Percentiles rank a stretch among this genome's conserved stretches.
These are phyloP conservation scores for Pterostichus madidus DNA, from an alignment of 2,888 invertebrate genomes.

Conservation along the genomic window DNA sequence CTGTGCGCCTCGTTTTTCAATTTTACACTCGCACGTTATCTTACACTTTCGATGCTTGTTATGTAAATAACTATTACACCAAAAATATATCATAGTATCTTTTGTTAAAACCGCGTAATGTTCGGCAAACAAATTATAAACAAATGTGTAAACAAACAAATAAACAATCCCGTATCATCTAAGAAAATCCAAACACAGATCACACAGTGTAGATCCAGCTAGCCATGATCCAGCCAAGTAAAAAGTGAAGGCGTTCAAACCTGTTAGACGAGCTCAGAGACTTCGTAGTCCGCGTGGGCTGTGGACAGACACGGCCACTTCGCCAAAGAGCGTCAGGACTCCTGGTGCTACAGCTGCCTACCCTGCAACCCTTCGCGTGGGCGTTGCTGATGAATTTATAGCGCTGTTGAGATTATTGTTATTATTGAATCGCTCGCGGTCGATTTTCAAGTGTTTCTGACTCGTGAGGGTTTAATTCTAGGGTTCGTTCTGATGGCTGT, in stretches of 20 bases:
- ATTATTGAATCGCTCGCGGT: conserved; percentile 57
- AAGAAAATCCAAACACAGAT: neutral
- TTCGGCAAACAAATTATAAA: neutral
- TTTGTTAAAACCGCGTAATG: neutral
- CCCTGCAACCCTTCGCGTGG: conserved; percentile 39
- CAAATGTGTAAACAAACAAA: conserved; percentile 8
- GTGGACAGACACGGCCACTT: conserved; percentile 44
- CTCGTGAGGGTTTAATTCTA: conserved; percentile 51
- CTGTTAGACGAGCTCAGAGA: conserved; percentile 75
- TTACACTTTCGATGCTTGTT: no score
- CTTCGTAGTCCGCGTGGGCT: conserved; percentile 60
- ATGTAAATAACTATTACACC: no score
- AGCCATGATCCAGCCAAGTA: conserved; percentile 71
- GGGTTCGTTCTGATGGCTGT: conserved; percentile 42
- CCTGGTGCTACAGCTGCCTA: conserved; percentile 27
- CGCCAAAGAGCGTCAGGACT: conserved; percentile 39
- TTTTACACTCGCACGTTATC: no score
- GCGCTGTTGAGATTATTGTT: conserved; percentile 60
- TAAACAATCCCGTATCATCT: neutral
- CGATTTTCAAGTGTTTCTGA: conserved; percentile 38
- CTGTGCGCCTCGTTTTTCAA: no score
- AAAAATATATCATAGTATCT: neutral
- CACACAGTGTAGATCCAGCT: conserved; percentile 54
- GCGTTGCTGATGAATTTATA: conserved; percentile 62
- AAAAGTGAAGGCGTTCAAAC: conserved; percentile 78